phyloP scores from a whole-genome alignment of 2,888 invertebrate genomes.

The Rapana venosa region DNA sequence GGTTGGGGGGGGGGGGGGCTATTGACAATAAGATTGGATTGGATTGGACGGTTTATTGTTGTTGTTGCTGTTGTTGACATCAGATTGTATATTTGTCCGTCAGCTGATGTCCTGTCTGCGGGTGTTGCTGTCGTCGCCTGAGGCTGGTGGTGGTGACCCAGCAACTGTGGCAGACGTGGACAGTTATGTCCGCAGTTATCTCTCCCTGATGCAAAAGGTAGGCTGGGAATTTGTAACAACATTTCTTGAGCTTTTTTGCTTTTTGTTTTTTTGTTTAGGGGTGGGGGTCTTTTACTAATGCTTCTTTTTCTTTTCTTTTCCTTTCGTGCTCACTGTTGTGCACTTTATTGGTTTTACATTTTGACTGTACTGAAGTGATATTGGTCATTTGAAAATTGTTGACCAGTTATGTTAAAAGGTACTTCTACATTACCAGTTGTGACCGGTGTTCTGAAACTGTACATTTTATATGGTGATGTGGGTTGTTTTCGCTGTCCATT shows the following conservation, averaged over 20 bases:
- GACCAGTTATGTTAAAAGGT: too few species aligned
- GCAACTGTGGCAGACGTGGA: not conserved
- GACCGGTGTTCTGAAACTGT: too few species aligned
- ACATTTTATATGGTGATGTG: too few species aligned
- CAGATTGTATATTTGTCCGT: not conserved
- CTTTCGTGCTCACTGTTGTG: not conserved
- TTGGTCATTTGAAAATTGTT: too few species aligned
- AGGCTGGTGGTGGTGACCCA: not conserved
- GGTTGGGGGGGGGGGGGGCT: too few species aligned
- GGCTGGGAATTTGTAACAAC: not conserved
- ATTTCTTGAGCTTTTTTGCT: not conserved
- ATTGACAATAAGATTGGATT: too few species aligned
- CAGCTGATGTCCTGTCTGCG: conserved; percentile 19
- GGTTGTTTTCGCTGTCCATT: too few species aligned
- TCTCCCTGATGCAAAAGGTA: not conserved
- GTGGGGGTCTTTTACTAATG: not conserved
- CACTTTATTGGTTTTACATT: too few species aligned
- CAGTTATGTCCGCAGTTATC: not conserved
- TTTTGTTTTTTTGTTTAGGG: not conserved
- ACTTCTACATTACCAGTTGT: too few species aligned
- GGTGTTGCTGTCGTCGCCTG: not conserved
- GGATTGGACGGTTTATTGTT: too few species aligned
- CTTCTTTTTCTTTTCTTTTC: not conserved
- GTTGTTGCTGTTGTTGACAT: too few species aligned
- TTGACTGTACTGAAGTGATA: too few species aligned